A percentile compares a stretch with the other conserved stretches of the same genome.
Evolutionary conservation across 2,797 vertebrate genomes (phyloP).

Genomic region (Anguilla pacifica): DNA sequence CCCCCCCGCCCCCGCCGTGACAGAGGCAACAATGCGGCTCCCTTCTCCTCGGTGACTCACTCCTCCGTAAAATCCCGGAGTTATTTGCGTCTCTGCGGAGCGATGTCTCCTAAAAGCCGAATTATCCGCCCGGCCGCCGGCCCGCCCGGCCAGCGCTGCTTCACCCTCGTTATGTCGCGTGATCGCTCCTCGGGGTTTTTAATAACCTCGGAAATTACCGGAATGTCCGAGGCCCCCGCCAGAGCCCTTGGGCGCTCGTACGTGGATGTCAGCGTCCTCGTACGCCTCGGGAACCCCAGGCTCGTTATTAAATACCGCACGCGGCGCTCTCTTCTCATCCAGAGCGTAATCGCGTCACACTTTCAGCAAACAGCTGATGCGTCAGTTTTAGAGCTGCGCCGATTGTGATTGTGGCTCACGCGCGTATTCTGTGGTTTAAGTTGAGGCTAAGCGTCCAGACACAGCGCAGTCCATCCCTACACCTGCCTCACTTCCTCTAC

Average conservation of each 20-base stretch:
- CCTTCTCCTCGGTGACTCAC: neutral
- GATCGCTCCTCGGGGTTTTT: neutral
- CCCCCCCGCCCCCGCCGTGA: neutral
- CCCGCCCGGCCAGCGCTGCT: neutral
- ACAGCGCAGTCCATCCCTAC: neutral
- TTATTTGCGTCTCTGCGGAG: neutral
- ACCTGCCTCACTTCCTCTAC: neutral
- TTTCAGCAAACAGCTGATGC: neutral
- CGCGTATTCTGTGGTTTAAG: neutral
- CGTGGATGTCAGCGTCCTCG: neutral
- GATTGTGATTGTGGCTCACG: neutral
- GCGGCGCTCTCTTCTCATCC: neutral
- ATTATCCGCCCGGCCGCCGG: neutral
- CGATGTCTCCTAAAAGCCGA: neutral
- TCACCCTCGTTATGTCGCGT: neutral
- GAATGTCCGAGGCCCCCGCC: neutral
- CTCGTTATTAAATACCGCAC: neutral
- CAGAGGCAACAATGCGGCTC: neutral
- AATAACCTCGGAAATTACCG: neutral
- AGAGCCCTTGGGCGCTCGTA: neutral
- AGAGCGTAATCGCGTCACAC: neutral
- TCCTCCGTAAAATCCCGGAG: neutral
- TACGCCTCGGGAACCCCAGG: neutral
- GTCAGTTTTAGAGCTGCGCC: neutral
- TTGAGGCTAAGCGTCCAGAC: neutral